Evolutionary conservation across 2,888 invertebrate species (phyloP).

Genomic region (Ephialtes manifestator): DNA sequence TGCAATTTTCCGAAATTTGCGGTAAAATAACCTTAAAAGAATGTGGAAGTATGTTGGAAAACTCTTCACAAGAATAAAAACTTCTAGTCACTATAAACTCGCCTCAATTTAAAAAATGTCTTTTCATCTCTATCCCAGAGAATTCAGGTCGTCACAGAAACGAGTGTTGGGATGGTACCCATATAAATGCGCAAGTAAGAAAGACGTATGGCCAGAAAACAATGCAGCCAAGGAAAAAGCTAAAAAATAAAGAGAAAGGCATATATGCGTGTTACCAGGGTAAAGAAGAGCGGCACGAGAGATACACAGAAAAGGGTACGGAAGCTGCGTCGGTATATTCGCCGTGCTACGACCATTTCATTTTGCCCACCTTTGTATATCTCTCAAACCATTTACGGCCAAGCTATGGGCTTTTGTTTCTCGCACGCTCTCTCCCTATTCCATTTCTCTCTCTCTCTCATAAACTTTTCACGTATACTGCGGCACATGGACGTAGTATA

Average conservation of each 20-base stretch:
- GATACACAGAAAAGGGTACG: conserved; percentile 3
- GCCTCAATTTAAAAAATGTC: background rate
- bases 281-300: background rate
- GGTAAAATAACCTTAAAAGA: too few species aligned
- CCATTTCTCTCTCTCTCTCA: conserved; percentile 11
- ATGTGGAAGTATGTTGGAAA: too few species aligned
- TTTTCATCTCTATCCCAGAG: background rate
- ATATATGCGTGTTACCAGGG: background rate
- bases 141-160: background rate
- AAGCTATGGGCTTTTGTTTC: conserved; percentile 60
- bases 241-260: background rate
- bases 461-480: conserved; percentile 16
- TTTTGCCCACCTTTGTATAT: conserved; percentile 44
- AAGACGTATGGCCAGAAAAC: background rate
- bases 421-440: conserved; percentile 40
- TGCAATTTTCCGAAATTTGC: too few species aligned
- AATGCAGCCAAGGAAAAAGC: background rate
- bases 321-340: conserved; percentile 15
- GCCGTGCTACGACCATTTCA: conserved; percentile 39
- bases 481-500: background rate
- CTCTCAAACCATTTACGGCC: conserved; percentile 50
- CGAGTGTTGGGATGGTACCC: background rate
- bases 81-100: background rate
- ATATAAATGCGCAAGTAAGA: background rate
- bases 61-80: background rate